These are phyloP conservation scores for Clostera curtula DNA, from an alignment of 2,888 invertebrate genomes.

Conservation along the genomic window DNA sequence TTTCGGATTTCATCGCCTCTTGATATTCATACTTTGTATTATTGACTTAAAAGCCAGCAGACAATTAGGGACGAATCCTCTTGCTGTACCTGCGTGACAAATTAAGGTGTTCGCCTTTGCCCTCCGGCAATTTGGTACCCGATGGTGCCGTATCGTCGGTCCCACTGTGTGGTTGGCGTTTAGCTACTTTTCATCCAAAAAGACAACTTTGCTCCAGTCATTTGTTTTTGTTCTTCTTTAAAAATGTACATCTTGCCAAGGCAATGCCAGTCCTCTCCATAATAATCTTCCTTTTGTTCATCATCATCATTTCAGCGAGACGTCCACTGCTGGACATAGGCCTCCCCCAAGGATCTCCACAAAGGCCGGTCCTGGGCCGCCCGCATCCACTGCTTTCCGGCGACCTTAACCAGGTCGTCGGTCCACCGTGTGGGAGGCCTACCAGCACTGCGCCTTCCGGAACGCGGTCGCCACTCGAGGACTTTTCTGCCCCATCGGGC, in stretches of 20 bases:
- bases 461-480: no score
- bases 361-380: no score
- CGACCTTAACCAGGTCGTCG: no score
- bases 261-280: constrained; percentile 3
- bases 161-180: constrained; percentile 1
- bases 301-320: no score
- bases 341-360: no score
- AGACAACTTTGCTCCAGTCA: neutral
- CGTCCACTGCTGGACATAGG: no score
- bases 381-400: no score
- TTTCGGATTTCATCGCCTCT: neutral
- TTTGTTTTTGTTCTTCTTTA: neutral
- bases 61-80: neutral
- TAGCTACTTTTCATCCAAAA: neutral
- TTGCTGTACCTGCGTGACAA: constrained; percentile 1
- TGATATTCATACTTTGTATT: neutral
- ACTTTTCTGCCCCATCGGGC: no score
- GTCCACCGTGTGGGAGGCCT: no score
- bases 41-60: neutral
- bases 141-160: neutral
- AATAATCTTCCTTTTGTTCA: constrained; percentile 4
- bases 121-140: constrained; percentile 1
- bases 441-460: no score
- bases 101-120: constrained; percentile 1
- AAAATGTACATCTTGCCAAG: constrained; percentile 1